These are phyloP conservation scores for Perdita meconis DNA, from an alignment of 2,888 invertebrate species.

Conservation along the genomic window DNA sequence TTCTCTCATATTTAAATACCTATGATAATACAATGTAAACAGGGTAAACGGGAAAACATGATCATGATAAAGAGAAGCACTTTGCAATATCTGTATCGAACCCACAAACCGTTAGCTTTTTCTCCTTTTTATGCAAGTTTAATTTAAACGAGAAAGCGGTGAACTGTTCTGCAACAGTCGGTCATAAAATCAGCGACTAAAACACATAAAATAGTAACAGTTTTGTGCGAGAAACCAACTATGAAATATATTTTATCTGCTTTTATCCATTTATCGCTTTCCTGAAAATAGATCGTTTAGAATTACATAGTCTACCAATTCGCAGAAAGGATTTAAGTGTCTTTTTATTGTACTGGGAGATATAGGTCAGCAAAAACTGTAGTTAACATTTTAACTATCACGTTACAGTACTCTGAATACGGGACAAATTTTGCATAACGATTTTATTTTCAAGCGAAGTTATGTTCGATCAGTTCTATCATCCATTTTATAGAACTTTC, in stretches of 20 bases:
- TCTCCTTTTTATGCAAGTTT: conserved; percentile 27
- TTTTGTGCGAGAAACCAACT: conserved; percentile 3
- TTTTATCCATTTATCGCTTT: not conserved
- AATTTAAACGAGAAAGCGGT: conserved; percentile 2
- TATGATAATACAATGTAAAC: too few relatives aligned
- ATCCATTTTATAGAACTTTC: too few relatives aligned
- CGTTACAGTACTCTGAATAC: too few relatives aligned
- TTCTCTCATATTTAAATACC: conserved; percentile 28
- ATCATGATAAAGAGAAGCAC: not conserved
- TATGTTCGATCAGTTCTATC: too few relatives aligned
- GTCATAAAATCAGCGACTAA: not conserved
- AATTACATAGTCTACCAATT: too few relatives aligned
- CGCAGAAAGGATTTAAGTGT: too few relatives aligned
- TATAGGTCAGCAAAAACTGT: too few relatives aligned
- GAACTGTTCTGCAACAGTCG: not conserved
- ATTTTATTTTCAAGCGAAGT: too few relatives aligned
- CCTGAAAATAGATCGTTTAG: not conserved
- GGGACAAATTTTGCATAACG: too few relatives aligned
- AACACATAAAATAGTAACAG: not conserved
- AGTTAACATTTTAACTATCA: too few relatives aligned
- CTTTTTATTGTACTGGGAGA: too few relatives aligned
- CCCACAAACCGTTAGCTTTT: conserved; percentile 12
- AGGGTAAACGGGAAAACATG: not conserved
- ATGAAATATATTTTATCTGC: conserved; percentile 8
- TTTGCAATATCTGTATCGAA: not conserved